Evolutionary conservation across 2,888 invertebrate genomes (phyloP), one percentile per base, ranked within the genome.

Genomic region (Melieria picta): DNA sequence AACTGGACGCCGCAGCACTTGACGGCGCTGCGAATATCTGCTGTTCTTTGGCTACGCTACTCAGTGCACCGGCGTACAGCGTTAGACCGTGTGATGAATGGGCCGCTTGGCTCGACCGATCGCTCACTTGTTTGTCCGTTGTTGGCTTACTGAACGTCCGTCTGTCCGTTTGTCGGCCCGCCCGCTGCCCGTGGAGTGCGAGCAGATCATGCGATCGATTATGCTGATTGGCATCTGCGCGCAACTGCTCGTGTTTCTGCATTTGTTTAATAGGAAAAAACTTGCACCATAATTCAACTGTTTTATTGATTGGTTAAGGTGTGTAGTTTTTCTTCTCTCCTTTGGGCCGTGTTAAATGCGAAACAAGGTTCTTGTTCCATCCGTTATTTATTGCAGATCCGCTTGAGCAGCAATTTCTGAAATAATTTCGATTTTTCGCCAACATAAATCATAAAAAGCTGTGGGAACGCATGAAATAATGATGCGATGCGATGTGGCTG

Each of bases 251-350:
- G 11, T 52, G 52, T 52, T 52, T n/a, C 13, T 52, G 52, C 6
- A 52, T 50, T 50, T 30, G 47, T 56, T 71, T 16, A 9, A 57
- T 65, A 65, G 72, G 68, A 60, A 76, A 76, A 77, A 80, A 78
- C 79, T 82, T 82, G 80, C 77, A 79, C 80, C 78, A 82, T 81
- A 79, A 81, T 80, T 82, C 78, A 79, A 76, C 74, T 78, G 76
- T 78, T 81, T 80, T 72, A 72, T 74, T 72, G 75, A 72, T 74
- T 71, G 66, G 60, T 64, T 71, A 72, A 75, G 73, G 73, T 75
- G 73, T 75, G 75, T 72, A 68, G 61, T 42, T 65, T 16, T 57
- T 16, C 57, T 7, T 57, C 13, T 11, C 30, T 57, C 9, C 57
- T 30, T 52, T 52, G 13, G 45, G 63, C 68, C 73, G 72, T 71